Evolutionary conservation across 2,113 vertebrate species (phyloP), one percentile per base, ranked within the genome.

Genomic region (Cyprinodon tularosa): DNA sequence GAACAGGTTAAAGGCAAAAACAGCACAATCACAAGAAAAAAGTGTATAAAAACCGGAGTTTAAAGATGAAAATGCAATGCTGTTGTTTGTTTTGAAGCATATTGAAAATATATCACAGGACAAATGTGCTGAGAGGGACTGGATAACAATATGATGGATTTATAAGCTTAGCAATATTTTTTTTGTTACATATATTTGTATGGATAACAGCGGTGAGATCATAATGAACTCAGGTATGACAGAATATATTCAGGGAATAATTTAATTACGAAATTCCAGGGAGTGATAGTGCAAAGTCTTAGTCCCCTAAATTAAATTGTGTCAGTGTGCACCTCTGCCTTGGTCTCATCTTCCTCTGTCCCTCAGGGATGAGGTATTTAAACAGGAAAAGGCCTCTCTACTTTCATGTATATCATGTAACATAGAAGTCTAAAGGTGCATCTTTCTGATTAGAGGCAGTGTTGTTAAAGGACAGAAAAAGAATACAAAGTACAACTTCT

Each of bases 331-430:
- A 45, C 6, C 44, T 45, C 6, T 45, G 44, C 44, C 44, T 45
- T 12, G 12, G 44, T 66, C 42, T 75, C 64, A 0, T 67, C 53
- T 71, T 70, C 70, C 70, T 37, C 44, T 8, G 17, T 45, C 6
- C 6, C 59, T 66, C 36, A 2, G 12, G 0, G 42, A 73, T 84
- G 65, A 80, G 71, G 45, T 61, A 60, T 64, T 44, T 4, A 72
- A 76, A 76, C 76, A 74, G 80, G 82, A 85, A 88, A 62, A 9
- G 5, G 20, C 59, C 72, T n/a, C 71, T 8, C 36, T 62, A 11
- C 85, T 75, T 91, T 91, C 83, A 80, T 88, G 82, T 57, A 61
- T 88, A 79, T 88, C 84, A 17, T 4, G 22, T 86, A 66, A 74
- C 81, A 74, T 0, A 36, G 66, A 42, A 40, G 20, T 64, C 53